Evolutionary conservation across 2,888 invertebrate species (phyloP).

Genomic region (Acleris literana): DNA sequence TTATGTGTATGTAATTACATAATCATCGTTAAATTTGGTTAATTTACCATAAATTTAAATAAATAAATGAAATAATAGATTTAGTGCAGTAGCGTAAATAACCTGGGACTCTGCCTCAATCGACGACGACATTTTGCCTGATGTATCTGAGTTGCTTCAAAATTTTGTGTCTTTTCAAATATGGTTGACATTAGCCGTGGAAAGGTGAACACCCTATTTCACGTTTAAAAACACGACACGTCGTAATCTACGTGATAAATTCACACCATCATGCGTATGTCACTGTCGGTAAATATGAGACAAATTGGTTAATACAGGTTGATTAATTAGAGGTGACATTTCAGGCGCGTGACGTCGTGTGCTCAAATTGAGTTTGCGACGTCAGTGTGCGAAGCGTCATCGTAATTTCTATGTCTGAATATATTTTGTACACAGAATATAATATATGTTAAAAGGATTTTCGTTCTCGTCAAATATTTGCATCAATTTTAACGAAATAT

Average conservation of each 20-base stretch:
- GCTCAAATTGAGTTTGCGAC: slow-evolving; percentile 30
- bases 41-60: too few species aligned
- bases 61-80: too few species aligned
- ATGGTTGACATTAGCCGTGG: not conserved
- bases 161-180: too few species aligned
- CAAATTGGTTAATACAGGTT: slow-evolving; percentile 35
- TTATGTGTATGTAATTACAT: too few species aligned
- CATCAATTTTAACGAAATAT: not conserved
- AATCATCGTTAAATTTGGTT: too few species aligned
- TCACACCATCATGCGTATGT: not conserved
- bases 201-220: not conserved
- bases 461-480: not conserved
- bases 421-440: not conserved
- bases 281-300: slow-evolving; percentile 30
- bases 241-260: not conserved
- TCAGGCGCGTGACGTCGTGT: slow-evolving; percentile 20
- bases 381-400: slow-evolving; percentile 3
- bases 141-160: too few species aligned
- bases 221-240: not conserved
- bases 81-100: too few species aligned
- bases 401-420: not conserved
- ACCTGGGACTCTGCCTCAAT: too few species aligned
- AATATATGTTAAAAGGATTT: not conserved
- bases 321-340: slow-evolving; percentile 33
- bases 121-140: too few species aligned